Evolutionary conservation across 2,113 vertebrate genomes (phyloP).

Genomic region (Solea senegalensis): DNA sequence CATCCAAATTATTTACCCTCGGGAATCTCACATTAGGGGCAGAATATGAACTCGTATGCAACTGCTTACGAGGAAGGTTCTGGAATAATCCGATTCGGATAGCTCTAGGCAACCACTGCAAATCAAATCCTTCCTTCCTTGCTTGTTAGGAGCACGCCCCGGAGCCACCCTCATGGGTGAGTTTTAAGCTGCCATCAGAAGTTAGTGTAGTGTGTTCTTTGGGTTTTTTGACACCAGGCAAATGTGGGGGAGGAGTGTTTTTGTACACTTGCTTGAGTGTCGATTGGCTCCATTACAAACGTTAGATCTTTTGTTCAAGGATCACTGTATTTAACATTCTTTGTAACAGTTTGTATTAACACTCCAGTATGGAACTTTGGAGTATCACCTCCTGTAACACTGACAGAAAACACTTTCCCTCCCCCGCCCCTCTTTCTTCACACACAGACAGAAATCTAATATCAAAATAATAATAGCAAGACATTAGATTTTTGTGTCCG

Average conservation of each 20-base stretch:
- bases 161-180: conserved; percentile 33
- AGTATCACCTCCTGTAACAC: too few relatives aligned
- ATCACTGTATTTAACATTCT: too few relatives aligned
- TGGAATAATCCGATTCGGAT: conserved; percentile 55
- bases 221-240: conserved; percentile 24
- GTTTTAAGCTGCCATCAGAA: conserved; percentile 9
- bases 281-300: conserved; percentile 1
- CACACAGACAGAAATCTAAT: too few relatives aligned
- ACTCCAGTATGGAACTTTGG: too few relatives aligned
- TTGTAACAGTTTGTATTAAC: too few relatives aligned
- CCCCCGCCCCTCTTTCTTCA: too few relatives aligned
- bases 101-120: conserved; percentile 32
- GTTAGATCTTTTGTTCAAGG: too few relatives aligned
- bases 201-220: neutral
- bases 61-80: conserved; percentile 34
- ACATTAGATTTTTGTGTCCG: too few relatives aligned
- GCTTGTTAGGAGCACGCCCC: conserved; percentile 15
- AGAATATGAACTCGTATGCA: conserved; percentile 1
- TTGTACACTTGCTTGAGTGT: conserved; percentile 3
- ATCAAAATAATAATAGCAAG: too few relatives aligned
- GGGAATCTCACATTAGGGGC: conserved; percentile 21
- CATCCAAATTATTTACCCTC: conserved; percentile 43
- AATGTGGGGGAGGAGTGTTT: neutral
- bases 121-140: conserved; percentile 42
- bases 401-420: too few relatives aligned